phyloP scores from a whole-genome alignment of 2,113 vertebrate species.

The Crotalus viridis region DNA sequence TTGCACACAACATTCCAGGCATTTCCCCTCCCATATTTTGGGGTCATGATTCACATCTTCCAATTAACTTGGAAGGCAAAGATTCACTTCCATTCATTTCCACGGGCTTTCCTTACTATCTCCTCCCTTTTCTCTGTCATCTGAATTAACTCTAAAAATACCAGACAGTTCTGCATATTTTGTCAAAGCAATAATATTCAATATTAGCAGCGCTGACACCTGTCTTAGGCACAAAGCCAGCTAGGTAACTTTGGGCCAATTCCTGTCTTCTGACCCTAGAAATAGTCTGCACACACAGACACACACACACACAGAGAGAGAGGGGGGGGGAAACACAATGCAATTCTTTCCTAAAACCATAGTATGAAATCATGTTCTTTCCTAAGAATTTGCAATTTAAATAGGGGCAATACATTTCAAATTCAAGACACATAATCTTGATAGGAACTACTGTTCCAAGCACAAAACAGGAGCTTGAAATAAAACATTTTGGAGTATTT shows the following conservation, averaged over 20 bases:
- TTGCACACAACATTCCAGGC: no score
- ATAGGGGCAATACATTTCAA: not conserved
- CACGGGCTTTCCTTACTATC: no score
- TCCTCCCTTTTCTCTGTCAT: no score
- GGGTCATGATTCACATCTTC: no score
- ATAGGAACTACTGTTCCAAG: not conserved
- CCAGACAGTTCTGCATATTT: no score
- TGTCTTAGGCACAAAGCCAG: not conserved
- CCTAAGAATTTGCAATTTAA: slow-evolving; percentile 34
- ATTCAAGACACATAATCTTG: not conserved
- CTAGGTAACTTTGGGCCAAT: not conserved
- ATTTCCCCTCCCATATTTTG: no score
- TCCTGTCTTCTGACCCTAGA: not conserved
- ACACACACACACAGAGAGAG: no score
- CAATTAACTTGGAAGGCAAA: no score
- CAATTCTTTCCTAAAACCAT: not conserved
- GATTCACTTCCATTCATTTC: no score
- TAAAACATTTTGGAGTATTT: not conserved
- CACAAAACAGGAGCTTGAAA: not conserved
- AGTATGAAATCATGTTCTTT: not conserved
- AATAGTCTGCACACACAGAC: not conserved
- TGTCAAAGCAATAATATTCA: no score
- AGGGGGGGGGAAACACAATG: slow-evolving; percentile 1
- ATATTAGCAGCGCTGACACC: no score
- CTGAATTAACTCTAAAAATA: no score